A percentile compares a stretch with the other conserved stretches of the same genome.
Conservation (phyloP, 1,140 invertebrate species). For the Campodea augens region DNA sequence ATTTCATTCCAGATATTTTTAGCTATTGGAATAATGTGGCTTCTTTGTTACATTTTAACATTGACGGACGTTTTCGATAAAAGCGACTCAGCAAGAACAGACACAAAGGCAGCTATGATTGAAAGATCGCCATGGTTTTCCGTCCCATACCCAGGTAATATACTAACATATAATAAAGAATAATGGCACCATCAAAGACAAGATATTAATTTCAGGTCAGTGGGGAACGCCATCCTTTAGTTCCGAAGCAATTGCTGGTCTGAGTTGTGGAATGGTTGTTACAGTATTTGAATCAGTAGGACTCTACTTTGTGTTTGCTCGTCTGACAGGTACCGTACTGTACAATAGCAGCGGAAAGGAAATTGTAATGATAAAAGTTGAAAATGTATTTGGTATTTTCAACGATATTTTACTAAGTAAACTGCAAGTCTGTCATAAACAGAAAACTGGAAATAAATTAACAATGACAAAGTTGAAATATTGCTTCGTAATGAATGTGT, state of each 20-base stretch:
- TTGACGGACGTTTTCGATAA: not conserved
- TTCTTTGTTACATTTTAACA: not conserved
- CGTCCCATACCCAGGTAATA: conserved; percentile 26
- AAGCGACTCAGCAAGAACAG: conserved; percentile 11
- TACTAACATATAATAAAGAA: not conserved
- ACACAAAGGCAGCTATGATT: conserved; percentile 16
- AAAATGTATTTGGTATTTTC: not conserved
- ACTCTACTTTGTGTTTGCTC: conserved; percentile 27
- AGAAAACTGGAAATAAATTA: not conserved
- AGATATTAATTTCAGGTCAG: conserved; percentile 16
- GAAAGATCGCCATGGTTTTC: conserved; percentile 23
- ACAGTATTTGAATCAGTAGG: conserved; percentile 26
- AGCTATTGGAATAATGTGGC: not conserved
- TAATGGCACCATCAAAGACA: not conserved
- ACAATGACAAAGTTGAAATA: not conserved
- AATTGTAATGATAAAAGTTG: not conserved
- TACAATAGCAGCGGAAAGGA: not conserved
- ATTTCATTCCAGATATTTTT: not conserved
- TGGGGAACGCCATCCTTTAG: conserved; percentile 28
- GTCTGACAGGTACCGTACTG: conserved; percentile 12
- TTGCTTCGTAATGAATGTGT: not conserved
- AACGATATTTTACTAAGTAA: not conserved
- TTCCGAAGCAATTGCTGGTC: conserved; percentile 21
- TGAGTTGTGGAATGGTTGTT: conserved; percentile 24
- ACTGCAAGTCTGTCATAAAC: not conserved